Evolutionary conservation across 2,888 invertebrate species (phyloP).

Genomic region (Spodoptera littoralis): DNA sequence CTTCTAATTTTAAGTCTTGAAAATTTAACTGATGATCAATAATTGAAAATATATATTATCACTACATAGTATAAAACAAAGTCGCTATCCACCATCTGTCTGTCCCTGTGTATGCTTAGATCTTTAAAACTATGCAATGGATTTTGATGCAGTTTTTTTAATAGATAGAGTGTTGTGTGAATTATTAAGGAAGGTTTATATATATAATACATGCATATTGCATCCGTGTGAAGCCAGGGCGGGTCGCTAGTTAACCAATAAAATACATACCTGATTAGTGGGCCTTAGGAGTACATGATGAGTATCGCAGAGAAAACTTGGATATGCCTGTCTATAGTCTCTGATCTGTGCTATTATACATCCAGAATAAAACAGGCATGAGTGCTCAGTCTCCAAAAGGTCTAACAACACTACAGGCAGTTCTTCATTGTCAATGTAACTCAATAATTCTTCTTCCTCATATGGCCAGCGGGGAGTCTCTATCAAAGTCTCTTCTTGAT

Average conservation of each 20-base stretch:
- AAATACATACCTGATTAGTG: constrained; percentile 93
- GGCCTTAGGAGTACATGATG: constrained; percentile 96
- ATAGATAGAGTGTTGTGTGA: not conserved
- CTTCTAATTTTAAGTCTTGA: not conserved
- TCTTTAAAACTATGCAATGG: no score
- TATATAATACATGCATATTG: no score
- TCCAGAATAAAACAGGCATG: constrained; percentile 96
- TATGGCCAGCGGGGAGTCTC: constrained; percentile 95
- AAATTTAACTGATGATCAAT: no score
- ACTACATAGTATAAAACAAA: no score
- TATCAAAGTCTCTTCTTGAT: constrained; percentile 90
- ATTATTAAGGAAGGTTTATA: no score
- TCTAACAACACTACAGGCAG: constrained; percentile 96
- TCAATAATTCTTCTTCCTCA: constrained; percentile 95
- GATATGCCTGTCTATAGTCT: constrained; percentile 95
- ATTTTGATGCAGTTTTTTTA: no score
- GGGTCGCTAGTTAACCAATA: not conserved
- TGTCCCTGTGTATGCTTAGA: no score
- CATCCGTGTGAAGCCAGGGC: no score
- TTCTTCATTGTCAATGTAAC: constrained; percentile 96
- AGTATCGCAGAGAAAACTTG: constrained; percentile 93
- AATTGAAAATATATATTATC: no score
- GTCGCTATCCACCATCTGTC: no score
- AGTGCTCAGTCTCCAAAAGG: constrained; percentile 94
- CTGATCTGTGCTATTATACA: constrained; percentile 97